phyloP scores from a whole-genome alignment of 2,888 invertebrate species.

The Habrosyne pyritoides region DNA sequence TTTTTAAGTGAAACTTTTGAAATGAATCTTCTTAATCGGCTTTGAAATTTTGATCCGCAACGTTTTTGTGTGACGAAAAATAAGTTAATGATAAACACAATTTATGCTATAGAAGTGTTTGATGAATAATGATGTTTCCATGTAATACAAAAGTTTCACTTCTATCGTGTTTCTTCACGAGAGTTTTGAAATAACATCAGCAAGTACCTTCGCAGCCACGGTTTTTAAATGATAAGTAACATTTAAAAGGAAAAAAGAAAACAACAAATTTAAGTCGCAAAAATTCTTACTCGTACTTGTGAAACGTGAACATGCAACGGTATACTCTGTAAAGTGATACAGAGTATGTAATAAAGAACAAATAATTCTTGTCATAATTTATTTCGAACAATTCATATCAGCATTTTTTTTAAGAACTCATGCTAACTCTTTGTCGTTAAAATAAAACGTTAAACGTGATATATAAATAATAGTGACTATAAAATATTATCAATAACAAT shows the following conservation, averaged over 20 bases:
- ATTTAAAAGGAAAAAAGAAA: conserved; percentile 49
- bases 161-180: too few species aligned
- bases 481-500: conserved; percentile 38
- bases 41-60: too few species aligned
- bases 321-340: neutral
- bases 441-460: conserved; percentile 53
- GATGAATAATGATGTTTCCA: too few species aligned
- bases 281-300: neutral
- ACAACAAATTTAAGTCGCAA: conserved; percentile 16
- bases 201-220: neutral
- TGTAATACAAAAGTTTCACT: too few species aligned
- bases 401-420: conserved; percentile 18
- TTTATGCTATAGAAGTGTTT: too few species aligned
- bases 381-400: neutral
- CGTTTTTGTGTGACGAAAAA: too few species aligned
- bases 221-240: conserved; percentile 30
- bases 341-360: neutral
- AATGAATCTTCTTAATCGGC: too few species aligned
- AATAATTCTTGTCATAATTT: neutral
- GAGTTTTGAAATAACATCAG: neutral
- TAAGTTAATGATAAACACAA: too few species aligned
- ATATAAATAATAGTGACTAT: conserved; percentile 57
- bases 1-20: too few species aligned
- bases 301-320: neutral
- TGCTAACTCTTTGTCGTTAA: conserved; percentile 33